Evolutionary conservation across 2,797 vertebrate genomes (phyloP), one percentile per base, ranked within the genome.

Genomic region (Mus spretus): DNA sequence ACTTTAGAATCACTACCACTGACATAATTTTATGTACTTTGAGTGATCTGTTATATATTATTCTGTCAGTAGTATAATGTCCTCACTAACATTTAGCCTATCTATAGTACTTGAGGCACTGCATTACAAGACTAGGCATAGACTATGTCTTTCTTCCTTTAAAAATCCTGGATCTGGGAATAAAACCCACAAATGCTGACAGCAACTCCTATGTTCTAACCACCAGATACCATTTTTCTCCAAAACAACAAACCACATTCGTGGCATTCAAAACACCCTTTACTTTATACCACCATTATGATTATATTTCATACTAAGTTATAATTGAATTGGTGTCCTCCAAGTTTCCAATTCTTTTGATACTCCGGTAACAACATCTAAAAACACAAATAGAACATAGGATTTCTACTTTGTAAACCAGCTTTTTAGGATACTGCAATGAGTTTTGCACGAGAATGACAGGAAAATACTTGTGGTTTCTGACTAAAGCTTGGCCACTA

Each of bases 151-250:
- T 57, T 94, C 83, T 78, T 81, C 61, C 61, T 28, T 77, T 20
- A 95, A 89, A 92, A 93, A 79, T 28, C 44, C 59, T 95, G 74
- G 81, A 91, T 98, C 84, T 97, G 96, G 88, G 90, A 97, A 97
- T 96, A 95, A 91, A 98, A 97, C 89, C 97, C 98, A 97, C 97
- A 98, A 97, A 97, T 89, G 97, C 97, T 98, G 97, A 98, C 97
- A 96, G 78, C 83, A 96, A 98, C 92, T 97, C 95, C n/a, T 95
- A 85, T 96, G 97, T 94, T 97, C 94, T 96, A 97, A 97, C 97
- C 95, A 96, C 89, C 67, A 98, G 96, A 97, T 93, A 95, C 97
- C 95, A 94, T 79, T 97, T 96, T 97, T 90, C 95, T 96, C 93
- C 95, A 98, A 91, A 97, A 97, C 91, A 97, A 97, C 95, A 98